phyloP scores from a whole-genome alignment of 1,140 invertebrate genomes.

The Heliconius eleuchia region DNA sequence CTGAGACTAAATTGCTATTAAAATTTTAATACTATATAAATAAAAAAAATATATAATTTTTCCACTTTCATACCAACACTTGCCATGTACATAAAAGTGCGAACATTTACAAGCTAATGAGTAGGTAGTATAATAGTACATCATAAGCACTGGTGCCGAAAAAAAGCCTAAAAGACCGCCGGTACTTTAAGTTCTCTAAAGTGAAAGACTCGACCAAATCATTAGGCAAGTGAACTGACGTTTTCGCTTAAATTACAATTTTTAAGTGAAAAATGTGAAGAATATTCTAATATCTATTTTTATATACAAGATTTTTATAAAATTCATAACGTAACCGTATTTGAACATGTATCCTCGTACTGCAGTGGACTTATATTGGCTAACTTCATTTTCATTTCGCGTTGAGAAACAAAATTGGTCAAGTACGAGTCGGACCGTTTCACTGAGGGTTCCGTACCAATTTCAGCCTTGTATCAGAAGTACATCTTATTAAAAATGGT shows the following conservation, averaged over 20 bases:
- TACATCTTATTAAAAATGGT: too few relatives aligned
- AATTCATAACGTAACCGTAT: too few relatives aligned
- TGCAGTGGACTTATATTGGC: too few relatives aligned
- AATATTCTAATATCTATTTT: too few relatives aligned
- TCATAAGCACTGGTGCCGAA: conserved; percentile 10
- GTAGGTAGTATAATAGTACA: neutral
- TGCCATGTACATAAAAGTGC: neutral
- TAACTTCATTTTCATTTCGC: too few relatives aligned
- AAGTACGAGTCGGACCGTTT: too few relatives aligned
- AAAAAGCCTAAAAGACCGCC: conserved; percentile 12
- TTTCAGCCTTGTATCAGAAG: too few relatives aligned
- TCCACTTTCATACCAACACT: neutral
- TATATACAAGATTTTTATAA: too few relatives aligned
- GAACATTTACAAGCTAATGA: neutral
- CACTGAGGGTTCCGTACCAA: too few relatives aligned
- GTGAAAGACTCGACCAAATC: conserved; percentile 14
- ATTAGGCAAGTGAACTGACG: conserved; percentile 1
- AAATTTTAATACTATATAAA: neutral
- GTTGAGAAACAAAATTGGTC: too few relatives aligned
- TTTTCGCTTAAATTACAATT: neutral
- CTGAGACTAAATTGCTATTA: neutral
- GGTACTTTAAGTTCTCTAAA: conserved; percentile 10
- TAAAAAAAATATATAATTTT: neutral
- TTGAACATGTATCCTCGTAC: too few relatives aligned
- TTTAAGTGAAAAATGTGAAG: neutral